phyloP scores from a whole-genome alignment of 2,888 invertebrate genomes.

The Tipula unca region DNA sequence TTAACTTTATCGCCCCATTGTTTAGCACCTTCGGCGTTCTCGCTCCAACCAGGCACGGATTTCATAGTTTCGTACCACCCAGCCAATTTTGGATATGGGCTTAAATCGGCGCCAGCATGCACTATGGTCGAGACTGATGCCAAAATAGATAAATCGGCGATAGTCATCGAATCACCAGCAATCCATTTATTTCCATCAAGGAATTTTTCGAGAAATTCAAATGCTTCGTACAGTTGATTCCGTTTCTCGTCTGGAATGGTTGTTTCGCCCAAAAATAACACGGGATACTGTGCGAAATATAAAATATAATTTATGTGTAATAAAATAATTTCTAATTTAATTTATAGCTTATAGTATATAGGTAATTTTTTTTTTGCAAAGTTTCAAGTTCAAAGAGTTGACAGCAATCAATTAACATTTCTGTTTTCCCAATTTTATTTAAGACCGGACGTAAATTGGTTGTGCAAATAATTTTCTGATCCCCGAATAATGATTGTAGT shows the following conservation, averaged over 20 bases:
- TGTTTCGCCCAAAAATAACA: slow-evolving; percentile 49
- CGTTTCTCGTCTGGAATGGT: slow-evolving; percentile 47
- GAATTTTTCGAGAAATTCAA: slow-evolving; percentile 41
- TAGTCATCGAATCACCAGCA: slow-evolving; percentile 40
- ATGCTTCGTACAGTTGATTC: slow-evolving; percentile 48
- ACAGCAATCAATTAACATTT: no score
- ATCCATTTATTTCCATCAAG: slow-evolving; percentile 37
- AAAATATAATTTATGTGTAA: neutral
- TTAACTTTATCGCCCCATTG: slow-evolving; percentile 49
- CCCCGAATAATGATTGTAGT: no score
- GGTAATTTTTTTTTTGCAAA: no score
- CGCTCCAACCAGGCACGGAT: slow-evolving; percentile 48
- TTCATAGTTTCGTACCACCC: slow-evolving; percentile 52
- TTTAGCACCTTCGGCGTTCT: slow-evolving; percentile 53
- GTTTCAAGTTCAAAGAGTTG: no score
- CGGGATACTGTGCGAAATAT: slow-evolving; percentile 45
- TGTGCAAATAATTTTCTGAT: no score
- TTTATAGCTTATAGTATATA: no score
- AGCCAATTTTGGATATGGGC: slow-evolving; percentile 24
- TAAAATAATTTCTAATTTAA: neutral
- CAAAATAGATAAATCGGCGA: slow-evolving; percentile 42
- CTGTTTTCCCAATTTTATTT: no score
- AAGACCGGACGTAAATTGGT: no score
- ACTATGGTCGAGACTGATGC: slow-evolving; percentile 38
- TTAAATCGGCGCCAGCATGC: slow-evolving; percentile 26